These are phyloP conservation scores for Atta colombica DNA, from an alignment of 1,140 invertebrate genomes.

Conservation along the genomic window DNA sequence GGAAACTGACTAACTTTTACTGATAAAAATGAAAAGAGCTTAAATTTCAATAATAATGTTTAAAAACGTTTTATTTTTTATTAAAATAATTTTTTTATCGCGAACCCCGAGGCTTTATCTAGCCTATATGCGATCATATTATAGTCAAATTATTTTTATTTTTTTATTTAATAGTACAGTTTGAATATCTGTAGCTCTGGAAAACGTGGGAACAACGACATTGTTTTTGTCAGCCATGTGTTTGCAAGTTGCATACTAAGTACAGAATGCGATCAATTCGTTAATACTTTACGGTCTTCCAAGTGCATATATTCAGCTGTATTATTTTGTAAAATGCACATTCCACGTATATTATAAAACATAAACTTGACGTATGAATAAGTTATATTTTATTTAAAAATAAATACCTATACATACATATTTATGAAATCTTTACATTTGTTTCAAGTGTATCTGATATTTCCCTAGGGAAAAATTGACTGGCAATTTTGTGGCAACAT, in stretches of 20 bases:
- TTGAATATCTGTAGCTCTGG: not conserved
- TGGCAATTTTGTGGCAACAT: not conserved
- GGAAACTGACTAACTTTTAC: slow-evolving; percentile 21
- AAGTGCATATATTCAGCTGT: not conserved
- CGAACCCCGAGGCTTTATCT: not conserved
- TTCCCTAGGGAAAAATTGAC: not conserved
- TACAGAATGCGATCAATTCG: slow-evolving; percentile 6
- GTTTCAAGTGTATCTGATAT: not conserved
- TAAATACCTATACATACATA: not conserved
- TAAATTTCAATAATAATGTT: slow-evolving; percentile 28
- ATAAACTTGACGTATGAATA: not conserved
- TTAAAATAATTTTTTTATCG: slow-evolving; percentile 38
- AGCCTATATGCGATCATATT: not conserved
- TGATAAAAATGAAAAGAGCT: slow-evolving; percentile 14
- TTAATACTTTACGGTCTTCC: not conserved
- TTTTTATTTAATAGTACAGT: not conserved
- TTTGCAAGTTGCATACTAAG: slow-evolving; percentile 17
- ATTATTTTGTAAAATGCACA: not conserved
- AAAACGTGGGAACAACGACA: not conserved
- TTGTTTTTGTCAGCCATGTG: not conserved
- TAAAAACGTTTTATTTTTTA: slow-evolving; percentile 13
- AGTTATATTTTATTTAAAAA: not conserved
- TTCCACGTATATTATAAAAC: not conserved
- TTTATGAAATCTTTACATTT: not conserved
- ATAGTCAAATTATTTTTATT: not conserved